Base-by-base conservation (phyloP, 2,113 vertebrate genomes). In the Harpagus bidentatus region DNA sequence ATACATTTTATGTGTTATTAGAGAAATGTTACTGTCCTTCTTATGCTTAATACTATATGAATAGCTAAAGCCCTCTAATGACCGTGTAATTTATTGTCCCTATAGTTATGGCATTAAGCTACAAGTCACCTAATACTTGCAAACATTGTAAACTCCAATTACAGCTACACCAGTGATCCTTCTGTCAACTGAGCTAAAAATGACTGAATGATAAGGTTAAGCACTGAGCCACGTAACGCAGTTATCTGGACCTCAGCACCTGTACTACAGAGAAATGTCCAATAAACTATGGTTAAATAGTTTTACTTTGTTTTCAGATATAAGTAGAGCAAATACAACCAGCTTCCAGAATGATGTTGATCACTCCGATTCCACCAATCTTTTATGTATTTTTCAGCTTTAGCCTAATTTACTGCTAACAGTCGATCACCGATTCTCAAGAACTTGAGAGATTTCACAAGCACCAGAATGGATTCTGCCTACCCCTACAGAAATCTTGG, bases 81-180 rank as follows among this genome's bases (percentile, higher is more conserved):
- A 92, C 71, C 67, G 15, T 84, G 73, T 92, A 78, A 86, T 87
- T 86, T 93, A 95, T 93, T 96, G 82, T 88, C 73, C 63, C 88
- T 87, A 90, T 59, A 90, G 93, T 95, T 94, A 96, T 70, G 80
- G 96, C 88, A 96, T 67, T 95, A 96, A 94, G 86, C 88, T 96
- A 89, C 52, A 96, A 97, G 96, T 97, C 97, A 83, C 73, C 76
- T 97, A 95, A 86, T 86, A 94, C 95, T 96, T 93, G 79, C 96
- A 95, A 97, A 96, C 97, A 98, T 73, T 84, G 86, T 95, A 91
- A 94, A 95, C 85, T 96, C 86, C 97, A 93, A 67, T 97, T 95
- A 97, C 74, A 95, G 95, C 89, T 90, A 56, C 83, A 58, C 66
- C 67, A 90, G 92, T 94, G 96, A 98, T 96, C 77, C 95, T 82